Evolutionary conservation across 1,140 invertebrate species (phyloP), one percentile per base, ranked within the genome.

Genomic region (Parapsyche elsis): DNA sequence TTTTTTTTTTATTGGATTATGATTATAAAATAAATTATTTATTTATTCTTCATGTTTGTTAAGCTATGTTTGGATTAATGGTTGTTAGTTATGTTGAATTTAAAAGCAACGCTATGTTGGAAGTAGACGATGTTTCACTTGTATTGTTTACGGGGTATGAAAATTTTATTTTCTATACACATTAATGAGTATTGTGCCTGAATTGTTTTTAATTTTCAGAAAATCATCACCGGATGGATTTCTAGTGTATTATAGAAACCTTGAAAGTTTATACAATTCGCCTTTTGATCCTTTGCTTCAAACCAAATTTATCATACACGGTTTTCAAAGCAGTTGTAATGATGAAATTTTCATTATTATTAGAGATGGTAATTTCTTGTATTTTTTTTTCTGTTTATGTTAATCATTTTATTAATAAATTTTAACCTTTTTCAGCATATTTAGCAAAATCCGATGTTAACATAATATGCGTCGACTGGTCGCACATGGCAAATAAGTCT

Each of bases 401-500:
- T n/a, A n/a, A n/a, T n/a, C n/a, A n/a, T n/a, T n/a, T n/a, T n/a
- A n/a, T n/a, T n/a, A 19, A 59, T 16, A 23, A 24, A 49, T n/a
- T n/a, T n/a, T n/a, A n/a, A n/a, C n/a, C n/a, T 64, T 71, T 78
- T 78, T 53, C 26, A 83, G 81, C 81, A 26, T 83, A 79, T 76
- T 49, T 83, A 38, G 44, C 44, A 59, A 71, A 21, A 0, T 5
- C 21, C 14, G 59, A 79, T 23, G 64, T 67, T 19, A 83, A 83
- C 71, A 23, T 83, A 5, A 76, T 83, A 14, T 83, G 81, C 46
- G 76, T 83, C n/a, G 79, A 83, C 57, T 83, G 81, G 81, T 76
- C 76, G 10, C 24, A 19, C n/a, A 5, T 76, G 10, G 76, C 79
- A 44, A 81, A 76, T 10, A 46, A 46, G 12, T 53, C 70, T 14